Evolutionary conservation across 2,113 vertebrate species (phyloP), one percentile per base, ranked within the genome.

Genomic region (Oreochromis tanganicae): DNA sequence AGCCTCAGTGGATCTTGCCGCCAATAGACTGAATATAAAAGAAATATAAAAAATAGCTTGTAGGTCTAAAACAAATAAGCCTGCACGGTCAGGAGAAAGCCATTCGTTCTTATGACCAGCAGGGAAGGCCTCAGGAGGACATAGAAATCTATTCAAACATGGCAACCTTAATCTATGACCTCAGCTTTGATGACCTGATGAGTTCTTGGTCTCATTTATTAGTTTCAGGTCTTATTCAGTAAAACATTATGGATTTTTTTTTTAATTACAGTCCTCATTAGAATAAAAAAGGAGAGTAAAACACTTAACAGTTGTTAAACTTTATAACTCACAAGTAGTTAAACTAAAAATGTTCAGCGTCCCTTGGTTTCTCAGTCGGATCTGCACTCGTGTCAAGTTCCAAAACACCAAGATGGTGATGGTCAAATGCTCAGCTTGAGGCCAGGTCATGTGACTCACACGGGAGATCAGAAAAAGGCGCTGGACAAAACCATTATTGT

Each of bases 1-100:
- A 68, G n/a, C 11, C 36, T 68, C 63, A 46, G 2, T 7, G 38
- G 41, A 27, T 73, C 0, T 73, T 73, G 0, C 36, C 1, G 1
- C 66, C 19, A 24, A 24, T 0, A 71, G 66, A 17, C 43, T 48
- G 68, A 46, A 73, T 73, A 27, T 46, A 73, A 73, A 17, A 27
- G 21, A 2, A 27, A 0, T 43, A 27, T 21, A 17, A 63, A 63
- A 63, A 5, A 2, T 17, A 46, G 68, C 5, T 46, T 46, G 12
- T 16, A 27, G 41, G 68, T 4, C 68, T 73, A 16, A 71, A 71
- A 71, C 57, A 0, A 46, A 27, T 46, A 10, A 73, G 21, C 5
- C 21, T 27, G 21, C 27, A 0, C 16, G 38, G 38, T 43, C 21
- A 73, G 1, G 38, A 16, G 66, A 71, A 71, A 71, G 21, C 8